Base-by-base conservation (phyloP, 2,888 invertebrate genomes). In the Noctua pronuba region DNA sequence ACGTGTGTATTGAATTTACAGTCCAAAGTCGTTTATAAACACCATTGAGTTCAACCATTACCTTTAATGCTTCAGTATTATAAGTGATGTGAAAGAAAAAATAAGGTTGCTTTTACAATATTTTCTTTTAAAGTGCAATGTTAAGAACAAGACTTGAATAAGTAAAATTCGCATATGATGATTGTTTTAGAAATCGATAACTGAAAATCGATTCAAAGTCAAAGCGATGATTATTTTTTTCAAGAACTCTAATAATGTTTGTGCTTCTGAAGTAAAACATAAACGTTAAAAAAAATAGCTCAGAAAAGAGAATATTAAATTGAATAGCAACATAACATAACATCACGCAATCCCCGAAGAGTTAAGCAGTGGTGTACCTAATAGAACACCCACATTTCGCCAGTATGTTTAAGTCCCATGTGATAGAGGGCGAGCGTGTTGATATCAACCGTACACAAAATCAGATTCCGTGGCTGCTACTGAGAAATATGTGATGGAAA, bases 1-100 rank as follows among this genome's bases (percentile, higher is more conserved):
- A 84, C 73, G 65, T 87, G 73, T 55, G 85, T 74, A 87, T 84
- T 84, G 80, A 84, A 84, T 79, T 65, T 84, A 72, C 68, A 84
- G 52, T 78, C 8, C 38, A 41, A 69, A 72, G 68, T 71, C 80
- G 71, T 84, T 79, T 74, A 41, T 55, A 65, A 74, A 87, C 55
- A 66, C 35, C 73, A 66, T 84, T 87, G 41, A 52, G 68, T 84
- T 72, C 55, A 64, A 3, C 79, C 64, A 79, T 86, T 84, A 71
- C 49, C 79, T 84, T 78, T 75, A 70, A 82, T 70, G 52, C 10
- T 68, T 49, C 58, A 38, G n/a, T 24, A 68, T 28, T 49, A 35
- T 62, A 66, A 64, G 35, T 46, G 60, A 10, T 35, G 21, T 16
- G 10, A 46, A 18, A 75, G 18, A 46, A 75, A 58, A 44, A 41